A percentile compares a stretch with the other conserved stretches of the same genome.
These are phyloP conservation scores for Hafferia zeledoni DNA, from an alignment of 2,797 vertebrate species.

Conservation along the genomic window DNA sequence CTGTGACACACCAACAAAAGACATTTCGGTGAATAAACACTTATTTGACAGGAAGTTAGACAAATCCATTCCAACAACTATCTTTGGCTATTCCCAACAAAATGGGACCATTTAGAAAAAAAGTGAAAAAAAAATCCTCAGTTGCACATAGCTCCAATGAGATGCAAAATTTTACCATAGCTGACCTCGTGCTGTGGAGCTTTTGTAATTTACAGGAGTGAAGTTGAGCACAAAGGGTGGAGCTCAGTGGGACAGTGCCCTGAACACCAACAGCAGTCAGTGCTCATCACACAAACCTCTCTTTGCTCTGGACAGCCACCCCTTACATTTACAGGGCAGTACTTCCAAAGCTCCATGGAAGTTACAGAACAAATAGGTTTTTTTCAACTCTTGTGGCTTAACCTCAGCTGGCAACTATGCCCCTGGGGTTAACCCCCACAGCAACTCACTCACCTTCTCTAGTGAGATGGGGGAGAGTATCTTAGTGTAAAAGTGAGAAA, in stretches of 20 bases:
- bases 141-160: not conserved
- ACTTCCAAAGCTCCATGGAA: not conserved
- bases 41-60: conserved; percentile 3
- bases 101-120: not conserved
- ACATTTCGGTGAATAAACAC: conserved; percentile 1
- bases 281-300: not conserved
- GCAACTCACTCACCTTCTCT: not conserved
- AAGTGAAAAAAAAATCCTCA: not conserved
- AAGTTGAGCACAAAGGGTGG: not conserved
- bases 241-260: not conserved
- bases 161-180: not conserved
- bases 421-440: not conserved
- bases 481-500: not conserved
- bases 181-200: not conserved
- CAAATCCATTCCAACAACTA: not conserved
- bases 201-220: not conserved
- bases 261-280: not conserved
- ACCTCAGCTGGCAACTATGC: not conserved
- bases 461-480: not conserved
- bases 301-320: not conserved
- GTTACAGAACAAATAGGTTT: not conserved
- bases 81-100: not conserved
- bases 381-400: not conserved
- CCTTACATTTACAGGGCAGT: not conserved
- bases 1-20: conserved; percentile 29